Base-by-base conservation (phyloP, 2,113 vertebrate species). In the Glareola pratincola region DNA sequence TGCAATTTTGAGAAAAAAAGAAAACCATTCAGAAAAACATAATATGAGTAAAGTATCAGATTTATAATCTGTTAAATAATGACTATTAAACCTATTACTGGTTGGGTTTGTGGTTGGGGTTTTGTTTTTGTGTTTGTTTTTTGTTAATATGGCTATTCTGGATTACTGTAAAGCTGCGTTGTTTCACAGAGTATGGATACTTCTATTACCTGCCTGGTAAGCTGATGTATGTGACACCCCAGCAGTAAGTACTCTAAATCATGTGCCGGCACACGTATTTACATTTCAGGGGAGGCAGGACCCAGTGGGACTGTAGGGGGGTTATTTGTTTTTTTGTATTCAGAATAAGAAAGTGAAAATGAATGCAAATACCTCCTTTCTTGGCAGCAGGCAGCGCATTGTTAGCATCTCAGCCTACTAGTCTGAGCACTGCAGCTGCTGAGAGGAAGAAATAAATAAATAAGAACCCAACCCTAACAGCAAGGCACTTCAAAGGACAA, bases 331-430 rank as follows among this genome's bases (percentile, higher is more conserved):
- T 37, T 32, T 91, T 94, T 60, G 19, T 62, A 63, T 90, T 69
- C 53, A 54, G 91, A 92, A 43, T 80, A 85, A 96, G 94, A 91
- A 97, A 94, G 92, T 86, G 86, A 97, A 97, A 97, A 96, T 69
- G 74, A 94, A 95, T 95, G 94, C 93, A 92, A 95, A 95, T 68
- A 92, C 84, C 92, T 95, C 87, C 86, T 94, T 87, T 92, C 96
- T 95, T 95, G 97, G 95, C 95, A 97, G 96, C 89, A 92, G 71
- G 86, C 96, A 89, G 85, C 3, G 45, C 92, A 96, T 92, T 97
- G 94, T 94, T 95, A 95, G 95, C 91, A 92, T 94, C 94, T 73
- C 92, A 79, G 89, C 79, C 88, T 81, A 75, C 85, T 21, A 68
- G 86, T 15, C 91, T 47, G 67, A 94, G 91, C 94, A 39, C 87